A percentile compares a stretch with the other conserved stretches of the same genome.
Evolutionary conservation across 2,888 invertebrate species (phyloP).

Genomic region (Oligia latruncula): DNA sequence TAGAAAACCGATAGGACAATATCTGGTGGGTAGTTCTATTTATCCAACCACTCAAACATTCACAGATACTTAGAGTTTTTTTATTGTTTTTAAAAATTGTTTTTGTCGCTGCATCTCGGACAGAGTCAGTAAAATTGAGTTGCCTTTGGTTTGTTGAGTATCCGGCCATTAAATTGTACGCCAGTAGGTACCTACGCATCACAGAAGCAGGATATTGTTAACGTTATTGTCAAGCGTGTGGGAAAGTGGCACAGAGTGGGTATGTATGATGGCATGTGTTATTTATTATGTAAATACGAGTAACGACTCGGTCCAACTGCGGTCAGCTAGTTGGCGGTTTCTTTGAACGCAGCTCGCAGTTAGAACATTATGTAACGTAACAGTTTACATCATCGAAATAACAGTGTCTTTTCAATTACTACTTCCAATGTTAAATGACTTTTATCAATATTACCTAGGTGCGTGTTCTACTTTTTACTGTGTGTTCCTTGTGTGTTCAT

Average conservation of each 20-base stretch:
- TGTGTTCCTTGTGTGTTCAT: background rate
- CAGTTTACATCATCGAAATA: conserved; percentile 52
- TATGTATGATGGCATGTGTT: conserved; percentile 70
- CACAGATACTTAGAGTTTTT: background rate
- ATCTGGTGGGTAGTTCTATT: background rate
- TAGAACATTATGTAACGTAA: conserved; percentile 67
- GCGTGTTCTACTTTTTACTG: conserved; percentile 40
- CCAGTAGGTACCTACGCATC: background rate
- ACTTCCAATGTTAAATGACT: conserved; percentile 18
- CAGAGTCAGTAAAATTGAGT: background rate
- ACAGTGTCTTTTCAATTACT: conserved; percentile 46
- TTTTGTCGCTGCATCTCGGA: background rate
- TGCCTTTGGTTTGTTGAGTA: background rate
- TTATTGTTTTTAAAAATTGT: background rate
- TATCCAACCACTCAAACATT: background rate
- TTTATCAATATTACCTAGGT: conserved; percentile 38
- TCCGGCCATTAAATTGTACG: background rate
- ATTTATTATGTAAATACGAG: conserved; percentile 63
- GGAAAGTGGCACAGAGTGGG: conserved; percentile 74
- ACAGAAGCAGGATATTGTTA: conserved; percentile 33
- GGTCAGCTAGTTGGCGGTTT: conserved; percentile 50
- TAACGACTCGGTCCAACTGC: conserved; percentile 54
- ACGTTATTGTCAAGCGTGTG: conserved; percentile 45
- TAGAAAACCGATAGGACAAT: background rate
- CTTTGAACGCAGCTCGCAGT: conserved; percentile 65